Evolutionary conservation across 2,797 vertebrate genomes (phyloP).

Genomic region (Cryptoprocta ferox): DNA sequence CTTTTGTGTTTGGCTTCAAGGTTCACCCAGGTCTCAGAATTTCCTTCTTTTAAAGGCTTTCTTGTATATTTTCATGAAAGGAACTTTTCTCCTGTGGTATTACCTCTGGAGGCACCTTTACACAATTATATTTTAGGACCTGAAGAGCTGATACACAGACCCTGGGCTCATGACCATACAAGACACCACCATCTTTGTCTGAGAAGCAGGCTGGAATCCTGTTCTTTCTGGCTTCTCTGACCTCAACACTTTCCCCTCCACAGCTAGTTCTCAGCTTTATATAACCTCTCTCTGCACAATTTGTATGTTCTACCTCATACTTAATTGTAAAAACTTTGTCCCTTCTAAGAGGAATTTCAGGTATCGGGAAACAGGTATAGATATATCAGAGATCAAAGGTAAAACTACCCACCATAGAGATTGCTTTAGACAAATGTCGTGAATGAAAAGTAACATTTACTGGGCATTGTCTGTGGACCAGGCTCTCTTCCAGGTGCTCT

Average conservation of each 20-base stretch:
- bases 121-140: not conserved
- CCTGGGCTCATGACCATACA: not conserved
- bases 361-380: not conserved
- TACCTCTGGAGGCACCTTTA: not conserved
- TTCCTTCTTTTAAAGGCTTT: not conserved
- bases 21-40: not conserved
- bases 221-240: not conserved
- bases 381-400: not conserved
- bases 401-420: not conserved
- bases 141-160: not conserved
- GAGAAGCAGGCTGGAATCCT: not conserved
- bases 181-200: not conserved
- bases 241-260: not conserved
- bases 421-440: not conserved
- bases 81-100: not conserved
- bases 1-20: not conserved
- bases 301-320: not conserved
- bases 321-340: not conserved
- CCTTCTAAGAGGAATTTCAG: slow-evolving; percentile 29
- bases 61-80: not conserved
- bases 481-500: not conserved
- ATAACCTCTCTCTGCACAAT: not conserved
- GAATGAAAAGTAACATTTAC: not conserved
- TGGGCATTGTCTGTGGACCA: not conserved
- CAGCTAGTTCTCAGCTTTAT: not conserved